Base-by-base conservation (phyloP, 2,888 invertebrate genomes). In the Phragmatobia fuliginosa region DNA sequence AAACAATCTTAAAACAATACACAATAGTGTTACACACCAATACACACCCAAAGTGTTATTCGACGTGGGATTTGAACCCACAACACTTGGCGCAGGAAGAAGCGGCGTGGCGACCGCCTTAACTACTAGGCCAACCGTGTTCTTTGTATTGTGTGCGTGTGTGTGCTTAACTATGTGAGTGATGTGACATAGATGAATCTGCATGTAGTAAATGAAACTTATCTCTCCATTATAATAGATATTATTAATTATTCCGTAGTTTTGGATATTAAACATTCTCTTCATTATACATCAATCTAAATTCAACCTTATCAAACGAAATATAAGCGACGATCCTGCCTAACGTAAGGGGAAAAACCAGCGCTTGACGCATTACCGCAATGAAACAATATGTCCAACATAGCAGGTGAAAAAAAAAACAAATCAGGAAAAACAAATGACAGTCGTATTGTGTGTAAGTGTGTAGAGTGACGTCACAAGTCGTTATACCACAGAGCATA, bases 401-500 rank as follows among this genome's bases (percentile, higher is more conserved):
- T 2, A 6, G 41, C 25, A 41, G 25, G 38, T 61, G 62, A 66
- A 45, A 66, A 66, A 11, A 45, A 70, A 65, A 52, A 25, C 63
- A 67, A 66, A 31, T 60, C 60, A 60, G 41, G 60, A 67, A 63
- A 67, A 59, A 61, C 64, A 63, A 63, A 60, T 33, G 5, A 25
- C 0, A 56, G 3, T 41, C 25, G n/a, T 49, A 31, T 60, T 4
- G 62, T n/a, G 28, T 49, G 38, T 52, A 67, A 62, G 32, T 67
- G 52, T 56, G 52, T 60, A 16, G 14, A 21, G 64, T 69, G 68
- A 72, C 62, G 70, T 59, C 68, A 67, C 32, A 14, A 8, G 28
- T 70, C 62, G 72, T 82, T 76, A 73, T 70, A 67, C 70, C 62
- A 70, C 58, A 32, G 56, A 70, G 61, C 64, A n/a, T 62, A 71